Evolutionary conservation across 2,888 invertebrate genomes (phyloP).

Genomic region (Ochropacha duplaris): DNA sequence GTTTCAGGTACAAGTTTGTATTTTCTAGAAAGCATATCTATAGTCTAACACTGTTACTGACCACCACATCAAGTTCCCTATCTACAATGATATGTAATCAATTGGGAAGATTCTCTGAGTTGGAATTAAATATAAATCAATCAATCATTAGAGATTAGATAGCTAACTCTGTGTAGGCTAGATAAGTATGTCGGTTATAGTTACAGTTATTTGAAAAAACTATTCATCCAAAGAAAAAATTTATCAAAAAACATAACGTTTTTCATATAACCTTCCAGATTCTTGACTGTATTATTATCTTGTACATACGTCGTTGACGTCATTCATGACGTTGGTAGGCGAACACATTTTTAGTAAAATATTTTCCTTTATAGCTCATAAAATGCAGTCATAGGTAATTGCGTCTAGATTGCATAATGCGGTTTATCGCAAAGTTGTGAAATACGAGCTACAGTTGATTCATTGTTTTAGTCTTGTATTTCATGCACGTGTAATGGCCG

Average conservation of each 20-base stretch:
- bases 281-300: neutral
- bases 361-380: neutral
- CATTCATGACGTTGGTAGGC: neutral
- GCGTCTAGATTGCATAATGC: constrained; percentile 47
- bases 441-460: constrained; percentile 26
- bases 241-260: neutral
- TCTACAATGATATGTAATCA: neutral
- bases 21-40: neutral
- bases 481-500: constrained; percentile 28
- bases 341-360: neutral
- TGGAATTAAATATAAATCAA: neutral
- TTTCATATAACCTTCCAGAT: neutral
- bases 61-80: neutral
- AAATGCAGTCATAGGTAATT: constrained; percentile 10
- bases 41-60: neutral
- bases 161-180: neutral
- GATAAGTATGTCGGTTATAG: neutral
- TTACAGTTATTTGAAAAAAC: neutral
- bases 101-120: neutral
- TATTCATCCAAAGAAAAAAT: no score
- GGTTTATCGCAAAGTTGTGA: constrained; percentile 36
- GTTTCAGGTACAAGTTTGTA: neutral
- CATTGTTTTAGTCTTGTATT: constrained; percentile 29
- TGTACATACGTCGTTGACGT: neutral
- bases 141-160: neutral